Conservation (phyloP, 2,888 invertebrate species). For the Augochlorella aurata region DNA sequence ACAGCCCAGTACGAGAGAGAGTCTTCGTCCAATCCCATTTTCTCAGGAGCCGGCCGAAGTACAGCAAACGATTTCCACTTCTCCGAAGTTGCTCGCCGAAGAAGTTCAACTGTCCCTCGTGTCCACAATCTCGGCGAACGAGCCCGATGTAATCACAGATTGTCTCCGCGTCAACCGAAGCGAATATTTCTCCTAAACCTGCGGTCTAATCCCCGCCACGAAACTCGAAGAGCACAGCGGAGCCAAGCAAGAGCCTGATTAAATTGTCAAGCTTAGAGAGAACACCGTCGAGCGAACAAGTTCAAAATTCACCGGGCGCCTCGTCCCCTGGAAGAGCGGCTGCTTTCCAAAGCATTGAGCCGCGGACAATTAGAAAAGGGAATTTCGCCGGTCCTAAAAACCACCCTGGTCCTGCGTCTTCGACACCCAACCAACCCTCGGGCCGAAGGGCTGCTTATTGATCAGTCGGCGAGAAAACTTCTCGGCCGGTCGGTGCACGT, state of each 20-base stretch:
- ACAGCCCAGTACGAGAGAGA: background rate
- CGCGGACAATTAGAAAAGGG: background rate
- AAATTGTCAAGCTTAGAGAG: slow-evolving; percentile 4
- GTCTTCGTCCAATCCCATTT: background rate
- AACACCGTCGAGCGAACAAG: background rate
- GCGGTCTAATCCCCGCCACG: slow-evolving; percentile 4
- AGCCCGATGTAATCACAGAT: background rate
- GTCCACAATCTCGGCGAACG: slow-evolving; percentile 1
- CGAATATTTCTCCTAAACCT: slow-evolving; percentile 1
- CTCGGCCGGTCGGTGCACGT: slow-evolving; percentile 62
- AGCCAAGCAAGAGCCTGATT: background rate
- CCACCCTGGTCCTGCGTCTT: background rate
- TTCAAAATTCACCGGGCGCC: background rate
- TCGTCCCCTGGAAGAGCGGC: too few relatives aligned
- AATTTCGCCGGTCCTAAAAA: background rate
- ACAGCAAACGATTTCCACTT: slow-evolving; percentile 1
- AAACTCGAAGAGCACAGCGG: background rate
- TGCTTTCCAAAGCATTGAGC: background rate
- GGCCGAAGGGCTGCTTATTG: slow-evolving; percentile 59
- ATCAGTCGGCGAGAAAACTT: slow-evolving; percentile 45
- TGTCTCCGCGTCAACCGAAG: background rate
- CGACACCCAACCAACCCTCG: background rate
- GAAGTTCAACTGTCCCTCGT: background rate
- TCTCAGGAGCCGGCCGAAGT: background rate
- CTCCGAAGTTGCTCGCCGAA: background rate